Base-by-base conservation (phyloP, 2,797 vertebrate species). In the Coccyzus lansbergi region DNA sequence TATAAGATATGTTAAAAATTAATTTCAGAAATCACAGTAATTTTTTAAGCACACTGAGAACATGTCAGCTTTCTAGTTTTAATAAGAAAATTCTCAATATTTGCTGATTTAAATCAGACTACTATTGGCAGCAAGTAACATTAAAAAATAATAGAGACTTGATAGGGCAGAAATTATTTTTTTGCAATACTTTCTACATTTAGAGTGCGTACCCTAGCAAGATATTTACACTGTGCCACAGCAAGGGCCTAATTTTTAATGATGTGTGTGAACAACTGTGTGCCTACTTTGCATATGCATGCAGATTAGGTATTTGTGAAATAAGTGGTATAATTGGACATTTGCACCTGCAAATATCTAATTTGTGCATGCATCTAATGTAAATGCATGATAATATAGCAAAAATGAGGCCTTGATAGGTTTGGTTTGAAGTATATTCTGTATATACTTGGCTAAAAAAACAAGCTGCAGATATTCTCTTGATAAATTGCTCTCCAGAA, bases 221-320 rank as follows among this genome's bases (percentile, higher is more conserved):
- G 94, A 86, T 94, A 97, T 96, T 96, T 96, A 96, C 93, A 93
- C 91, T 94, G 86, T 96, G 92, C 94, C 96, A 96, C 94, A 95
- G 93, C 94, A 97, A 97, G 93, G 94, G 94, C 92, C 85, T 96
- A 95, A 97, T 97, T 97, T 97, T 95, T 96, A 96, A 96, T 96
- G 91, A 96, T 97, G 91, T 94, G 94, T 95, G 92, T 93, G 87
- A 95, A 96, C 95, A 96, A 97, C 91, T 93, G 60, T 80, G 80
- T 88, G 89, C 91, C 93, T 95, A 90, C 85, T 97, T 97, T 96
- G 94, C 94, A 97, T 97, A 96, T 93, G 92, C 93, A 97, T 96
- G 83, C 58, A 95, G 94, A 97, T 93, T 90, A 96, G 92, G 88
- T 94, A 94, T 97, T 96, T 96, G 92, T 96, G 92, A 95, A 95